Conservation (phyloP, 2,797 vertebrate genomes). For the Alauda arvensis region DNA sequence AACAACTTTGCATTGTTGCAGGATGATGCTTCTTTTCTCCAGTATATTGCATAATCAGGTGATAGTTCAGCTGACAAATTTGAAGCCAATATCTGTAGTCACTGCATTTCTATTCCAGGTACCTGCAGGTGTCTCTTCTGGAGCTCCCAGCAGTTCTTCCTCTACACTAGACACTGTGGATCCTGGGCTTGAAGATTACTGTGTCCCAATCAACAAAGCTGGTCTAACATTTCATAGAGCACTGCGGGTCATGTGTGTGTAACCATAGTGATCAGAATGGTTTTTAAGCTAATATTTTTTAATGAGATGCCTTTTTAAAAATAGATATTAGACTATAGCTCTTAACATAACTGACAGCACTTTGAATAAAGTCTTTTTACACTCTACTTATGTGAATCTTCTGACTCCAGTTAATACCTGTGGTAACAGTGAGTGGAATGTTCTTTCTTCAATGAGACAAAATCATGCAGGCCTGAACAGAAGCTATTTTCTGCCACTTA, state of each 20-base stretch:
- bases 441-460: background rate
- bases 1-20: background rate
- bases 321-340: conserved; percentile 26
- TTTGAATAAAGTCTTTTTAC: conserved; percentile 70
- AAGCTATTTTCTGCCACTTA: background rate
- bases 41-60: background rate
- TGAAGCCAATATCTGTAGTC: background rate
- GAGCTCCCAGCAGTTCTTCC: conserved; percentile 69
- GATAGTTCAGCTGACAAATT: background rate
- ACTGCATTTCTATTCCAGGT: conserved; percentile 63
- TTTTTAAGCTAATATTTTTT: conserved; percentile 40
- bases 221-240: conserved; percentile 3
- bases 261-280: conserved; percentile 8
- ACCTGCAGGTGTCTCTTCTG: conserved; percentile 75
- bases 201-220: conserved; percentile 2
- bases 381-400: background rate
- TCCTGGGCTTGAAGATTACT: background rate
- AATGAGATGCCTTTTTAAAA: conserved; percentile 28
- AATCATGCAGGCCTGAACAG: background rate
- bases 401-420: background rate
- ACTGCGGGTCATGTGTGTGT: conserved; percentile 50
- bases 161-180: conserved; percentile 49
- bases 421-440: background rate
- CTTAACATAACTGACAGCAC: conserved; percentile 49
- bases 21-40: background rate